Percentiles rank a stretch among this genome's conserved stretches.
phyloP scores from a whole-genome alignment of 30 jellyfish, hydroid and myxozoan species.

The Haliclystus octoradiatus region DNA sequence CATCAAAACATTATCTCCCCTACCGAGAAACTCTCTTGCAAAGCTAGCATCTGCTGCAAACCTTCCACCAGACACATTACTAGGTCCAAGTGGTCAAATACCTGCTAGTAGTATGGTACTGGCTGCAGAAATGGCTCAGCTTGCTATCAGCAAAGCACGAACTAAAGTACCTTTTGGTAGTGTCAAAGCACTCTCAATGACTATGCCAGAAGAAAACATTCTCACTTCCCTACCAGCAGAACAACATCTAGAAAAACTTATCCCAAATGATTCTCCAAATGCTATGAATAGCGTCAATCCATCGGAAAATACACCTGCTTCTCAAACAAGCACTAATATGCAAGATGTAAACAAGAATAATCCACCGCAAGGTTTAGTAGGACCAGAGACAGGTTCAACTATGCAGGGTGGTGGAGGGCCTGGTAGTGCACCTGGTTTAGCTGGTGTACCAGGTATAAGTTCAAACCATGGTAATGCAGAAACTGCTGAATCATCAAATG shows the following conservation, averaged over 20 bases:
- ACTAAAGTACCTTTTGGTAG: background rate
- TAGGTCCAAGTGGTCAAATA: slow-evolving; percentile 5
- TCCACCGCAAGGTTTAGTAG: background rate
- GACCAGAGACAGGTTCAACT: background rate
- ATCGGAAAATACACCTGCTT: too few relatives aligned
- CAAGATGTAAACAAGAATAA: too few relatives aligned
- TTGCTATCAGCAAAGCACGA: background rate
- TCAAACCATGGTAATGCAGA: background rate
- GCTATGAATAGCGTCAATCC: background rate
- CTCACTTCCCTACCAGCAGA: background rate
- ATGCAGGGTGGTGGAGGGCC: background rate
- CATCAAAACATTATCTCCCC: too few relatives aligned
- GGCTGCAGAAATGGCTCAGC: background rate
- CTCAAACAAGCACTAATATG: too few relatives aligned
- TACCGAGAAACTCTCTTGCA: background rate
- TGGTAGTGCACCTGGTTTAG: background rate
- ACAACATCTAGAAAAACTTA: background rate
- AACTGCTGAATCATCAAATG: background rate
- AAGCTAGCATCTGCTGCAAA: slow-evolving; percentile 4
- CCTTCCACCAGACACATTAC: slow-evolving; percentile 9
- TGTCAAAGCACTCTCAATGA: background rate
- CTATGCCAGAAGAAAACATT: background rate
- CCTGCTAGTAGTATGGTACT: background rate
- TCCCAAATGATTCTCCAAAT: background rate
- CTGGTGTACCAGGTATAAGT: background rate